phyloP scores from a whole-genome alignment of 2,888 invertebrate species.

The Lottia gigantea region DNA sequence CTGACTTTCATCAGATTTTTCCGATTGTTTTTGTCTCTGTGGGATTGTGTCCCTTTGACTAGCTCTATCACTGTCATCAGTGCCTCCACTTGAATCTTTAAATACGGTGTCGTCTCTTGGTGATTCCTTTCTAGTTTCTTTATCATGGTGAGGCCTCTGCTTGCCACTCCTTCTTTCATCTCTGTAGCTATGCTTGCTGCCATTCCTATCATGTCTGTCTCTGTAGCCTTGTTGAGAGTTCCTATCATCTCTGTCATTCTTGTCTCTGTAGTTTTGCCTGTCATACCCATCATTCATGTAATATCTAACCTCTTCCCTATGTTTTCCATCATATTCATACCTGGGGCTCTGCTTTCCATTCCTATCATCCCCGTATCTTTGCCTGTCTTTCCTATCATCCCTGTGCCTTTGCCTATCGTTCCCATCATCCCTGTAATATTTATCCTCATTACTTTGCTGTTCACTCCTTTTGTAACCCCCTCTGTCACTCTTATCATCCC shows the following conservation, averaged over 20 bases:
- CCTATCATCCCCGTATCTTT: constrained; percentile 13
- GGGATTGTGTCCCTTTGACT: background rate
- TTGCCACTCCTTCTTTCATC: background rate
- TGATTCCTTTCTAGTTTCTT: no score
- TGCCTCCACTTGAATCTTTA: no score
- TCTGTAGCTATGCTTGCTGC: background rate
- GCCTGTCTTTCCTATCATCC: constrained; percentile 9
- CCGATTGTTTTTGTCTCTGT: background rate
- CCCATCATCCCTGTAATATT: constrained; percentile 5
- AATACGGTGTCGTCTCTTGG: no score
- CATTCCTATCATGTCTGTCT: background rate
- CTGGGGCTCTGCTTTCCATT: constrained; percentile 7
- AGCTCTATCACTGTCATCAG: no score
- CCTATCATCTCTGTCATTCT: constrained; percentile 18
- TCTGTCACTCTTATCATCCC: background rate
- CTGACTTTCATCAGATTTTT: background rate
- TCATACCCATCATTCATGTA: background rate
- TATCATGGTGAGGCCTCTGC: background rate
- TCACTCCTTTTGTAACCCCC: background rate
- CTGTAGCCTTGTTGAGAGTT: no score
- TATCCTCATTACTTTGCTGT: background rate
- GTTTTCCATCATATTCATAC: constrained; percentile 1
- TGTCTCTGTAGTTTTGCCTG: constrained; percentile 12
- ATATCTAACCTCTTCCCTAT: background rate
- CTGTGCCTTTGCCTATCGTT: constrained; percentile 9